A percentile compares a stretch with the other conserved stretches of the same genome.
These are phyloP conservation scores for Sternarchorhynchus goeldii DNA, from an alignment of 2,797 vertebrate genomes.

Conservation along the genomic window DNA sequence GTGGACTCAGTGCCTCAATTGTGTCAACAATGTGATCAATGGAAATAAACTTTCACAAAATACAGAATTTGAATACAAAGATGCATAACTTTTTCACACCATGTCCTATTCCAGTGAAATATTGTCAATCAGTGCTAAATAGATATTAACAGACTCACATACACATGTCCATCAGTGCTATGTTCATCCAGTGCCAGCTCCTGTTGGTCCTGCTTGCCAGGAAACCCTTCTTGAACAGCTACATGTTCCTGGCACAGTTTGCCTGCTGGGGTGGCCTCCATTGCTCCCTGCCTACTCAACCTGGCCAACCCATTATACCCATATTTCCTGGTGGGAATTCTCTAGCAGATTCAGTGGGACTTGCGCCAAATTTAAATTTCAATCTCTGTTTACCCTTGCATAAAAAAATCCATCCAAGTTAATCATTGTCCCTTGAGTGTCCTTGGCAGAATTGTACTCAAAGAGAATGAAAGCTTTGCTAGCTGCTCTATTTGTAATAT, in stretches of 20 bases:
- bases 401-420: not conserved
- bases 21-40: too few species aligned
- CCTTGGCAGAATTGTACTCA: too few species aligned
- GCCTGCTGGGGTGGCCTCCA: not conserved
- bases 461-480: too few species aligned
- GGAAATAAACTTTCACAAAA: too few species aligned
- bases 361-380: constrained; percentile 4
- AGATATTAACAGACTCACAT: too few species aligned
- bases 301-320: not conserved
- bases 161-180: not conserved
- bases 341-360: not conserved
- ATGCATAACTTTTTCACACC: too few species aligned
- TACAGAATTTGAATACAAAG: too few species aligned
- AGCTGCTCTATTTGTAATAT: too few species aligned
- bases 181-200: not conserved
- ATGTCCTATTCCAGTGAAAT: too few species aligned
- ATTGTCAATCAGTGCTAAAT: too few species aligned
- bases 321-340: constrained; percentile 1
- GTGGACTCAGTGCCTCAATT: too few species aligned
- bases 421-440: not conserved
- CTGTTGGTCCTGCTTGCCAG: not conserved
- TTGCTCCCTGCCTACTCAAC: constrained; percentile 1
- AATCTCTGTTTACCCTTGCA: not conserved
- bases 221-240: not conserved
- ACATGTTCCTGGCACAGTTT: not conserved